phyloP scores from a whole-genome alignment of 2,797 vertebrate species.

The Dendrocincla tyrannina region DNA sequence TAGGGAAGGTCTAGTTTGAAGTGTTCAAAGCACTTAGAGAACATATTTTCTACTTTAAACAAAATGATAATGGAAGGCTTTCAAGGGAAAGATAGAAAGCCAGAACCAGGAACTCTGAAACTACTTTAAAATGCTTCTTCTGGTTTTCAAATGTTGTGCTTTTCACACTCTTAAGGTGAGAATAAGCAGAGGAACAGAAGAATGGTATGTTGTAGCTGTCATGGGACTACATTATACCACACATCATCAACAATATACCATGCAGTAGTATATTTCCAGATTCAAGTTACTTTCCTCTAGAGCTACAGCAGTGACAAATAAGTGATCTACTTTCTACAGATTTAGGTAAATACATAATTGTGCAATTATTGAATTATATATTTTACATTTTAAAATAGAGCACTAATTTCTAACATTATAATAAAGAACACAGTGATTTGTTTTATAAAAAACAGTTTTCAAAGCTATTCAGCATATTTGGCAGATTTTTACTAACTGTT shows the following conservation, averaged over 20 bases:
- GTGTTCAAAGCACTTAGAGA: neutral
- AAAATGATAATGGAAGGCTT: neutral
- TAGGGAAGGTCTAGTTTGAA: neutral
- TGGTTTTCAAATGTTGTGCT: neutral
- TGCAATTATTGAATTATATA: neutral
- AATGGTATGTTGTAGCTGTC: neutral
- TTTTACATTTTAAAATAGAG: neutral
- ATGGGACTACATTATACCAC: neutral
- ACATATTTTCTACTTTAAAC: neutral
- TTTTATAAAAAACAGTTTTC: constrained; percentile 9
- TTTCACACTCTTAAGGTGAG: neutral
- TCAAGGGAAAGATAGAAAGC: neutral
- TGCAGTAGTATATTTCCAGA: neutral
- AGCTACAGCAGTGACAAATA: neutral
- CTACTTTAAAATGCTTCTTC: neutral
- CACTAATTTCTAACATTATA: neutral
- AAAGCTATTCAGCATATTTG: constrained; percentile 19
- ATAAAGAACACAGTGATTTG: neutral
- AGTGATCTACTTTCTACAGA: neutral
- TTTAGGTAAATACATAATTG: neutral
- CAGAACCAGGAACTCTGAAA: neutral
- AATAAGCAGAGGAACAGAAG: neutral
- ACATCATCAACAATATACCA: neutral
- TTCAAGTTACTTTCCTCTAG: neutral
- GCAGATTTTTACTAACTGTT: neutral